Percentiles rank a stretch among this genome's conserved stretches.
Conservation (phyloP, 2,113 vertebrate genomes). For the Hippocampus mohnikei region DNA sequence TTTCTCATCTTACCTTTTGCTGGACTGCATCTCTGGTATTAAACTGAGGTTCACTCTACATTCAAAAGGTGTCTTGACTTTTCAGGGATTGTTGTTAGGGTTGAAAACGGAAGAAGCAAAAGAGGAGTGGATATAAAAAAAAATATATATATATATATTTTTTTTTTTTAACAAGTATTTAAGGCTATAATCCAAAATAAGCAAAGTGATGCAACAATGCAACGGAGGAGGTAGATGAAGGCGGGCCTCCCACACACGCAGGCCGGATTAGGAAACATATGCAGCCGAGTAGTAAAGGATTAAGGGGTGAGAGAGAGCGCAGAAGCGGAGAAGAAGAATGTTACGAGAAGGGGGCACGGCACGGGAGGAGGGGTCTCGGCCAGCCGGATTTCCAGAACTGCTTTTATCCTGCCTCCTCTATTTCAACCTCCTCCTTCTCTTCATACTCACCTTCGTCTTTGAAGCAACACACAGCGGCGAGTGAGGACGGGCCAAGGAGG, state of each 20-base stretch:
- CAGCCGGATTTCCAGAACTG: slow-evolving; percentile 56
- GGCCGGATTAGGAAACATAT: slow-evolving; percentile 73
- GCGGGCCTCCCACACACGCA: slow-evolving; percentile 62
- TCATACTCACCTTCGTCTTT: slow-evolving; percentile 59
- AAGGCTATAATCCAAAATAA: slow-evolving; percentile 9
- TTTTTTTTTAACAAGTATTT: background rate
- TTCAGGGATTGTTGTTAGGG: background rate
- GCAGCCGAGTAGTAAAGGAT: slow-evolving; percentile 68
- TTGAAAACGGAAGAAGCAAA: background rate
- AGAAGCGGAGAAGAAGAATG: slow-evolving; percentile 52
- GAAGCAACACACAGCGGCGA: slow-evolving; percentile 48
- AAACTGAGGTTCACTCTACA: background rate
- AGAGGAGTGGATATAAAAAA: background rate
- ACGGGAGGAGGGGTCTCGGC: slow-evolving; percentile 53
- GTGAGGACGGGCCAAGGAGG: slow-evolving; percentile 32
- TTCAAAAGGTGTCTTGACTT: background rate
- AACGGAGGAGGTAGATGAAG: slow-evolving; percentile 12
- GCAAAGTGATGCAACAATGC: slow-evolving; percentile 46
- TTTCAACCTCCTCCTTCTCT: slow-evolving; percentile 9
- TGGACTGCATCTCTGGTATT: background rate
- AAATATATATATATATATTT: background rate
- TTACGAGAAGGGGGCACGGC: slow-evolving; percentile 42
- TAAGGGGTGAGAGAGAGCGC: slow-evolving; percentile 58
- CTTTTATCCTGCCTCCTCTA: slow-evolving; percentile 52
- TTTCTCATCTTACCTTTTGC: background rate